Evolutionary conservation across 1,140 invertebrate species (phyloP), one percentile per base, ranked within the genome.

Genomic region (Zeugodacus cucurbitae): DNA sequence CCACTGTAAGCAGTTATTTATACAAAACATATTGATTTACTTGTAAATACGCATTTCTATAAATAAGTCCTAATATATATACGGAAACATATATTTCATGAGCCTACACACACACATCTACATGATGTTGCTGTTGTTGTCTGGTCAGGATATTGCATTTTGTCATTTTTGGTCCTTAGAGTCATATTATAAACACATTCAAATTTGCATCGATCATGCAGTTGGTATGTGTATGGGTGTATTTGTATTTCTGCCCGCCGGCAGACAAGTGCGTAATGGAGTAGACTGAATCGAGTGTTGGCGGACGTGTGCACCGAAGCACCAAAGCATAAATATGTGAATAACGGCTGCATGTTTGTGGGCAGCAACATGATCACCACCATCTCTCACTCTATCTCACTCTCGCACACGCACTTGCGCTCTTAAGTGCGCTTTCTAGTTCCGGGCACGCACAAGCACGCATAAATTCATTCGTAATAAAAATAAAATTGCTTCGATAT

Each of bases 91-190:
- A 32, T 34, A n/a, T 86, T 54, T 34, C 44, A 8, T 26, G 48
- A 44, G 41, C 41, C 41, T 44, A 44, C 41, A 8, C 41, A 44
- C 41, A 44, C 41, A 54, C 48, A 54, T 17, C 3, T 8, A 44
- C 7, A 44, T 17, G 3, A 54, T 48, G 41, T 82, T 26, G 37
- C 34, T 48, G 41, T 82, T n/a, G n/a, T 82, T 82, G 85, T 29
- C 8, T 59, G 85, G 57, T 22, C 48, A 57, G 48, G 54, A 58
- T 87, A 87, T 87, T 87, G 87, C 87, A 87, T 67, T 87, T 70
- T 87, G 87, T 87, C 87, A 87, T 87, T 87, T 87, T 87, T 87
- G 87, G 58, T 70, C 87, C 87, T 64, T 87, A 48, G 87, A 87
- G 87, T 62, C 87, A 86, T 86, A 86, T 86, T 86, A 86, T 86